Evolutionary conservation across 64 coral and sea anemone species (phyloP), one percentile per base, ranked within the genome.

Genomic region (Acropora tenuis): DNA sequence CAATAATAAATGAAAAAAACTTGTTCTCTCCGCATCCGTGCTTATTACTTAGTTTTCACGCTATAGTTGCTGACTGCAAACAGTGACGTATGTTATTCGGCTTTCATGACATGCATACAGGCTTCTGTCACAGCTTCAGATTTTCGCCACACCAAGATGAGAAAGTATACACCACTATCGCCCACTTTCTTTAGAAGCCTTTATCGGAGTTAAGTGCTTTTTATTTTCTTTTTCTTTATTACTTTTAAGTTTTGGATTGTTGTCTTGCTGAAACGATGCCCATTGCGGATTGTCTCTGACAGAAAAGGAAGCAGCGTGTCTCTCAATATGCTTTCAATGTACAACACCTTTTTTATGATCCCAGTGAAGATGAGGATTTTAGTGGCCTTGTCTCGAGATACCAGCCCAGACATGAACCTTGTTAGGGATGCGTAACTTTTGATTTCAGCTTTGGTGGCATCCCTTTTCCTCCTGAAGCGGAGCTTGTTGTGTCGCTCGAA

Each of bases 171-270:
- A 30, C 30, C 30, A 30, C 30, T 43, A 10, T 73, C 16, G 15
- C 17, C 19, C 71, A 74, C 1, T 3, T 30, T 40, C n/a, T 2
- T 74, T 12, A 6, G 2, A 2, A 74, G 18, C 48, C 12, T 75
- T 17, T n/a, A 2, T 75, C 45, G 8, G 18, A 43, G 13, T 41
- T 13, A 8, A 30, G 30, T 30, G 30, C 30, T 30, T 30, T 30
- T 30, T 30, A 30, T 30, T 30, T 30, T 30, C 30, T 30, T 30
- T 30, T 30, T 30, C 30, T 30, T 30, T 30, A 30, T 88, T 83
- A 91, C 69, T 91, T 84, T 43, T 74, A 41, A 83, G 77, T 61
- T 91, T 91, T 8, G 78, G 78, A 53, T 81, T 46, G 52, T 82
- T 91, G 41, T 72, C 90, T 15, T 92, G 80, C 42, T 78, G 86